Evolutionary conservation across 2,797 vertebrate species (phyloP).

Genomic region (Alca torda): DNA sequence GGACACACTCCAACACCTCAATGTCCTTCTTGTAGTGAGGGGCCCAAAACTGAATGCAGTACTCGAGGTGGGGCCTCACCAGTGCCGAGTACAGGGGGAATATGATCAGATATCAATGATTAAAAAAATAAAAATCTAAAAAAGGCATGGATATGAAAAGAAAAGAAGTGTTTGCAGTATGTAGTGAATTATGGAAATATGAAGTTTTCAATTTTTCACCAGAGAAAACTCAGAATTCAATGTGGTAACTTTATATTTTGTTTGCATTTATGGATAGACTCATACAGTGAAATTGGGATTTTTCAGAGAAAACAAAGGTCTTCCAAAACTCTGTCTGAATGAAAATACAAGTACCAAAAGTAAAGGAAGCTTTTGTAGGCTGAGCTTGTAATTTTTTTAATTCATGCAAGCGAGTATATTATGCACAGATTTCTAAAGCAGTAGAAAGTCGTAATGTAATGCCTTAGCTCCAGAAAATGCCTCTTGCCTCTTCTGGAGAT

Average conservation of each 20-base stretch:
- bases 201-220: neutral
- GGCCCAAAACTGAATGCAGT: no score
- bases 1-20: no score
- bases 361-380: neutral
- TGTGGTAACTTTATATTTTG: neutral
- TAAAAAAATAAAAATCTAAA: neutral
- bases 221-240: neutral
- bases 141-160: neutral
- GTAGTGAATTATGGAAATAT: neutral
- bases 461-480: neutral
- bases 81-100: no score
- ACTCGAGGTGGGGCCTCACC: no score
- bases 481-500: neutral
- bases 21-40: no score
- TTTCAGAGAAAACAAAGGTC: neutral
- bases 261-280: neutral
- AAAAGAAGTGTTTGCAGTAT: neutral
- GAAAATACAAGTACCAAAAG: neutral
- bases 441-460: neutral
- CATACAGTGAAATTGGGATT: neutral
- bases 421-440: neutral
- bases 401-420: neutral
- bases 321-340: neutral
- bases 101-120: constrained; percentile 35
- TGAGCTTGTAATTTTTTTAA: neutral